phyloP scores from a whole-genome alignment of 1,140 invertebrate species.

The Drosophila guanche region DNA sequence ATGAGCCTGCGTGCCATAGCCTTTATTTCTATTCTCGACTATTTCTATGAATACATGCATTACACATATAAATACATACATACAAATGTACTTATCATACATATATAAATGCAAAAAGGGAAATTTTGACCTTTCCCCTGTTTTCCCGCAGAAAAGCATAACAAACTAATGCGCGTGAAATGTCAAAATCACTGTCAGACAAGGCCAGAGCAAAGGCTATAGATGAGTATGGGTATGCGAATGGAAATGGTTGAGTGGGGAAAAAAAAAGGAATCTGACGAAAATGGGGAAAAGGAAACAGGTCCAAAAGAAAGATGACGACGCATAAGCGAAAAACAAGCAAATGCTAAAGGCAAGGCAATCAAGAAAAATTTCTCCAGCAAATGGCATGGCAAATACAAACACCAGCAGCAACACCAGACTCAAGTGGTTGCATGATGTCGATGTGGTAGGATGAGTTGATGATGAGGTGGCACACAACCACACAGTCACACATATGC shows the following conservation, averaged over 20 bases:
- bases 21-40: slow-evolving; percentile 50
- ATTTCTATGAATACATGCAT: slow-evolving; percentile 42
- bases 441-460: slow-evolving; percentile 7
- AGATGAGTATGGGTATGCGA: slow-evolving; percentile 1
- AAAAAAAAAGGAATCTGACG: slow-evolving; percentile 4
- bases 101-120: slow-evolving; percentile 46
- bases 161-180: slow-evolving; percentile 77
- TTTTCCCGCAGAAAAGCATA: slow-evolving; percentile 49
- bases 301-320: slow-evolving; percentile 61
- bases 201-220: slow-evolving; percentile 10
- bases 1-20: slow-evolving; percentile 52
- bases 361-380: slow-evolving; percentile 71
- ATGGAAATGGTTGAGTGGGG: not conserved
- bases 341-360: slow-evolving; percentile 70
- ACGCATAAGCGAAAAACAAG: slow-evolving; percentile 69
- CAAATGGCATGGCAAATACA: slow-evolving; percentile 75
- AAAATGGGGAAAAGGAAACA: slow-evolving; percentile 33
- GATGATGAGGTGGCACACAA: slow-evolving; percentile 45
- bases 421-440: slow-evolving; percentile 62
- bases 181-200: slow-evolving; percentile 75
- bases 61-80: slow-evolving; percentile 29
- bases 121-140: slow-evolving; percentile 65
- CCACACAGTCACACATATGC: slow-evolving; percentile 31
- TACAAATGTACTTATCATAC: slow-evolving; percentile 23
- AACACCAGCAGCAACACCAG: slow-evolving; percentile 39